A percentile compares a stretch with the other conserved stretches of the same genome.
These are phyloP conservation scores for Gymnocephalus cernua DNA, from an alignment of 2,113 vertebrate genomes.

Conservation along the genomic window DNA sequence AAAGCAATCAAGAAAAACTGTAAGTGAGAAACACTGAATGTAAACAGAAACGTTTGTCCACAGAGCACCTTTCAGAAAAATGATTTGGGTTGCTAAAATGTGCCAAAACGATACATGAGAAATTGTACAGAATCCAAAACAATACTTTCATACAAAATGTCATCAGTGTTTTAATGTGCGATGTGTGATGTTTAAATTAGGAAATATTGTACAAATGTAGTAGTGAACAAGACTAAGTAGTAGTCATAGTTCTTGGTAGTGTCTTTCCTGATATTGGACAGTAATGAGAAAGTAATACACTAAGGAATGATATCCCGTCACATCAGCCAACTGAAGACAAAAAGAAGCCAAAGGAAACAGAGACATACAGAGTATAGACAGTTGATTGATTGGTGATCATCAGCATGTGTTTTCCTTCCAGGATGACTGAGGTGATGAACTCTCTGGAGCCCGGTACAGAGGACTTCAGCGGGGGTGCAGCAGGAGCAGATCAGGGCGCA, in stretches of 20 bases:
- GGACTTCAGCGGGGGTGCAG: conserved; percentile 85
- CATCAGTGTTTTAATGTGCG: no score
- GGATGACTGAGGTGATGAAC: conserved; percentile 93
- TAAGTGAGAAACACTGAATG: no score
- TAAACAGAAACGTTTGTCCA: no score
- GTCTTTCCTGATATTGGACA: background rate
- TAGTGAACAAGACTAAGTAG: no score
- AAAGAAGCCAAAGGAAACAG: background rate
- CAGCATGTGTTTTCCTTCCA: conserved; percentile 58
- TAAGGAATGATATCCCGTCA: background rate
- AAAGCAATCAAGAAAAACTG: no score
- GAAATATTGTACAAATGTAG: background rate
- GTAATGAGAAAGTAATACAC: no score
- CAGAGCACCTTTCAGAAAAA: no score
- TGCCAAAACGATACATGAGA: no score
- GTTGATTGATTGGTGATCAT: background rate
- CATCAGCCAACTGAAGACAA: background rate
- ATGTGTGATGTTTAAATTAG: background rate
- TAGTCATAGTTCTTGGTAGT: background rate
- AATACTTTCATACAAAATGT: no score
- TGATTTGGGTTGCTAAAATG: no score
- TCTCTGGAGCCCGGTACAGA: conserved; percentile 88
- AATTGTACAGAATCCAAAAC: no score
- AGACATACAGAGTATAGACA: background rate
- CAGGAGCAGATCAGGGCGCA: conserved; percentile 80